Evolutionary conservation across 2,797 vertebrate species (phyloP).

Genomic region (Lutjanus campechanus): DNA sequence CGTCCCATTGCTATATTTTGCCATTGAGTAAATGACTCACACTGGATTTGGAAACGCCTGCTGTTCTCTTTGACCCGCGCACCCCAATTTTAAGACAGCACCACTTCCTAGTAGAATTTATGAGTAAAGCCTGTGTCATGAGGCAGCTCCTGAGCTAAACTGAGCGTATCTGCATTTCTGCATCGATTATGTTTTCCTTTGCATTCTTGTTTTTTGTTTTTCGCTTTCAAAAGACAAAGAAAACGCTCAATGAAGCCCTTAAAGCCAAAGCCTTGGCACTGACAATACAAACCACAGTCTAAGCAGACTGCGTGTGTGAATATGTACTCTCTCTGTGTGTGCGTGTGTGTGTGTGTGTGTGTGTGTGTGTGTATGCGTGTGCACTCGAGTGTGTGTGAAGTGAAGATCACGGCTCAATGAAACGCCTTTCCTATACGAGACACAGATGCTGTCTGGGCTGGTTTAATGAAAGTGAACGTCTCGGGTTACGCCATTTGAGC

Average conservation of each 20-base stretch:
- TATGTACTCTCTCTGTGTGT: background rate
- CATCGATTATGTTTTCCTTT: constrained; percentile 23
- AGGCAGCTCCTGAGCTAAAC: constrained; percentile 1
- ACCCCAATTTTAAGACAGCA: constrained; percentile 33
- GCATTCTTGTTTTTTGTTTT: constrained; percentile 6
- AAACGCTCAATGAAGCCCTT: constrained; percentile 49
- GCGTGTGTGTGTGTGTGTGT: constrained; percentile 6
- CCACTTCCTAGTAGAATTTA: constrained; percentile 26
- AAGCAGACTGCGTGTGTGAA: constrained; percentile 21
- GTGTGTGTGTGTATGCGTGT: constrained; percentile 13
- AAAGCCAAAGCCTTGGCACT: constrained; percentile 54
- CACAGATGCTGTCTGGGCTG: constrained; percentile 78
- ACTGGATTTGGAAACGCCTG: constrained; percentile 42
- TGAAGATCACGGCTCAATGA: constrained; percentile 74
- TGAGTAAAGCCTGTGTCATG: constrained; percentile 12
- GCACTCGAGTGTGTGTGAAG: constrained; percentile 18
- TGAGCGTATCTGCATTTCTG: constrained; percentile 28
- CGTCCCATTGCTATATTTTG: constrained; percentile 62
- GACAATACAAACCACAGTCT: constrained; percentile 67
- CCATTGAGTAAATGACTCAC: constrained; percentile 67
- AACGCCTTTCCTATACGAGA: constrained; percentile 72
- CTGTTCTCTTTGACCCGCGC: constrained; percentile 25
- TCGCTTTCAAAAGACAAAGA: constrained; percentile 44
- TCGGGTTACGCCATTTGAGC: constrained; percentile 80
- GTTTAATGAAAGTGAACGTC: constrained; percentile 84